phyloP scores from a whole-genome alignment of 1,140 invertebrate species.

The Hyles vespertilio region DNA sequence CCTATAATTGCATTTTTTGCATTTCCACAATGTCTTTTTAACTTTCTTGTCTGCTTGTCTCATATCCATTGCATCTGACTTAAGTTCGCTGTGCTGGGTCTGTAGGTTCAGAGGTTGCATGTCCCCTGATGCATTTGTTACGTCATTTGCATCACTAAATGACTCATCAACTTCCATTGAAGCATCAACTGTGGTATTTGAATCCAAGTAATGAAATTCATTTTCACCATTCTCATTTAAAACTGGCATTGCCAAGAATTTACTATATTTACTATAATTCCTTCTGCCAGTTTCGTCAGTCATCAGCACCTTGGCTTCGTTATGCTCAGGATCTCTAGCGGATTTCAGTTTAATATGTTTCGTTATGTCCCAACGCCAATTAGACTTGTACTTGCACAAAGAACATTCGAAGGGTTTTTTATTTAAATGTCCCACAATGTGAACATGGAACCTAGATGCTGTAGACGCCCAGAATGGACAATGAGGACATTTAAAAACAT shows the following conservation, averaged over 20 bases:
- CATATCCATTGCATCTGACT: conserved; percentile 38
- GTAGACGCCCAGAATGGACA: conserved; percentile 93
- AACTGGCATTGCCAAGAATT: conserved; percentile 86
- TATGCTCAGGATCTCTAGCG: conserved; percentile 86
- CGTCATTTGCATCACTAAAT: conserved; percentile 43
- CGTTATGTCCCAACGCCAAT: conserved; percentile 97
- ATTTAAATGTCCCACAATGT: conserved; percentile 94
- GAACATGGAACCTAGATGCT: conserved; percentile 94
- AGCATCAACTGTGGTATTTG: conserved; percentile 45
- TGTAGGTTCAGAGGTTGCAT: conserved; percentile 70
- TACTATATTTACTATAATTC: conserved; percentile 95
- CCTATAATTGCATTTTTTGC: conserved; percentile 90
- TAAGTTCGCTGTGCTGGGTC: conserved; percentile 47
- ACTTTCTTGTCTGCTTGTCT: conserved; percentile 58
- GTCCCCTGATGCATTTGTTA: conserved; percentile 37
- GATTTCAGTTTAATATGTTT: conserved; percentile 95
- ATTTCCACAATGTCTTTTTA: conserved; percentile 80
- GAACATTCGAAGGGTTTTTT: conserved; percentile 97
- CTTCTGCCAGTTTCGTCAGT: conserved; percentile 93
- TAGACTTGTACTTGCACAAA: conserved; percentile 92
- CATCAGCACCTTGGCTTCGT: conserved; percentile 87
- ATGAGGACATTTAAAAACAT: conserved; percentile 92
- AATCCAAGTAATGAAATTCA: conserved; percentile 62
- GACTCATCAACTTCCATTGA: conserved; percentile 51
- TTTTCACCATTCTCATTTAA: conserved; percentile 73